These are phyloP conservation scores for Folsomia manolachei DNA, from an alignment of 2,888 invertebrate genomes.

Conservation along the genomic window DNA sequence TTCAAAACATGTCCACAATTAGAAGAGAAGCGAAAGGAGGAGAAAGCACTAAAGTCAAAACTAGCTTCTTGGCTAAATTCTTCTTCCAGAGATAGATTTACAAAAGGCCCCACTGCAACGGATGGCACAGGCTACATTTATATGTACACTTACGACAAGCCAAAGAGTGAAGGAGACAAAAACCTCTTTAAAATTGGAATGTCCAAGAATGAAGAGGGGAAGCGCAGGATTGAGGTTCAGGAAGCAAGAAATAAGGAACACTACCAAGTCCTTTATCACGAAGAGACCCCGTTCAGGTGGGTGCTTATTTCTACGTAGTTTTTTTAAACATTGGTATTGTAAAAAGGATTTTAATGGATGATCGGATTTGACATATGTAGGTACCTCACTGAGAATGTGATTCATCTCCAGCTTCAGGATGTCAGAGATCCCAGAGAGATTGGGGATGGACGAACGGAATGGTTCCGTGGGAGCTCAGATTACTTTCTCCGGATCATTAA, in stretches of 20 bases:
- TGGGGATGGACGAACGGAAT: conserved; percentile 31
- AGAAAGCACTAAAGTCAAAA: background rate
- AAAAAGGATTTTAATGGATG: background rate
- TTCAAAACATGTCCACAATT: background rate
- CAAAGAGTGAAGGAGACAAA: background rate
- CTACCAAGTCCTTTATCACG: conserved; percentile 2
- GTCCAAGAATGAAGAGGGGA: conserved; percentile 19
- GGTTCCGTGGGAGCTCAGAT: conserved; percentile 25
- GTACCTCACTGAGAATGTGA: conserved; percentile 26
- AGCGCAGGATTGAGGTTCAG: conserved; percentile 21
- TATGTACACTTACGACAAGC: conserved; percentile 17
- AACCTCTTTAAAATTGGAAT: conserved; percentile 30
- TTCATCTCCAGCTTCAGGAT: conserved; percentile 24
- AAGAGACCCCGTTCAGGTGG: conserved; percentile 18
- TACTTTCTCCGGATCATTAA: conserved; percentile 17
- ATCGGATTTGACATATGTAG: background rate
- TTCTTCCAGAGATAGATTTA: background rate
- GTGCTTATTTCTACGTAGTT: background rate
- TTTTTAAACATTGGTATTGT: background rate
- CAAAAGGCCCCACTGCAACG: conserved; percentile 5
- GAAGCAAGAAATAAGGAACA: conserved; percentile 23
- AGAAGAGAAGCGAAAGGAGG: background rate
- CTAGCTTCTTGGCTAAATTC: background rate
- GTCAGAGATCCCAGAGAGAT: background rate
- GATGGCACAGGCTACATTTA: conserved; percentile 31